Evolutionary conservation across 2,113 vertebrate genomes (phyloP).

Genomic region (Brevimyrus niger): DNA sequence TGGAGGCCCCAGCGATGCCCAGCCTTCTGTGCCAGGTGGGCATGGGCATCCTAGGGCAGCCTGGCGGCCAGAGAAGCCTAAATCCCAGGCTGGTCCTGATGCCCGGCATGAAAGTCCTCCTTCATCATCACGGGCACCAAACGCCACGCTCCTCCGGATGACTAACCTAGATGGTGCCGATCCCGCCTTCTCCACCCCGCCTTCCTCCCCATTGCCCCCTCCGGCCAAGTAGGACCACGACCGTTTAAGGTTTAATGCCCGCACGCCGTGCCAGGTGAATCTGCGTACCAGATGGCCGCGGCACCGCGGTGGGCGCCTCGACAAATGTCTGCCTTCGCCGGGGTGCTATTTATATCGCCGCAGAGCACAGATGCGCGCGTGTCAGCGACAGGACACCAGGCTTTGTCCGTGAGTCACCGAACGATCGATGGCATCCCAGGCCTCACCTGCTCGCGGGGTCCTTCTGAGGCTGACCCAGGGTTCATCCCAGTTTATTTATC

Average conservation of each 20-base stretch:
- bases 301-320: slow-evolving; percentile 59
- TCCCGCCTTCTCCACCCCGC: slow-evolving; percentile 35
- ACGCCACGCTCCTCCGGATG: background rate
- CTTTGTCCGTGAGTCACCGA: slow-evolving; percentile 47
- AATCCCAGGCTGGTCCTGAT: slow-evolving; percentile 44
- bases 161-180: background rate
- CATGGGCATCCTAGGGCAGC: slow-evolving; percentile 34
- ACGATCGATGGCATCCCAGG: slow-evolving; percentile 31
- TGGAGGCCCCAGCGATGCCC: slow-evolving; percentile 38
- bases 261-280: slow-evolving; percentile 60
- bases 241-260: slow-evolving; percentile 59
- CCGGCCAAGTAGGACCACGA: slow-evolving; percentile 44
- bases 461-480: background rate
- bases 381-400: slow-evolving; percentile 55
- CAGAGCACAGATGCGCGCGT: slow-evolving; percentile 59
- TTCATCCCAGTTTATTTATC: background rate
- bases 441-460: background rate
- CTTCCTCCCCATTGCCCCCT: slow-evolving; percentile 39
- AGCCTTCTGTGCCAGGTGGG: slow-evolving; percentile 53
- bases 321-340: slow-evolving; percentile 63
- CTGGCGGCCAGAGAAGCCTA: slow-evolving; percentile 45
- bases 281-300: slow-evolving; percentile 62
- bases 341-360: slow-evolving; percentile 65
- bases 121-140: background rate
- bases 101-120: slow-evolving; percentile 25